Conservation (phyloP, 2,797 vertebrate species). For the Cuniculus paca region DNA sequence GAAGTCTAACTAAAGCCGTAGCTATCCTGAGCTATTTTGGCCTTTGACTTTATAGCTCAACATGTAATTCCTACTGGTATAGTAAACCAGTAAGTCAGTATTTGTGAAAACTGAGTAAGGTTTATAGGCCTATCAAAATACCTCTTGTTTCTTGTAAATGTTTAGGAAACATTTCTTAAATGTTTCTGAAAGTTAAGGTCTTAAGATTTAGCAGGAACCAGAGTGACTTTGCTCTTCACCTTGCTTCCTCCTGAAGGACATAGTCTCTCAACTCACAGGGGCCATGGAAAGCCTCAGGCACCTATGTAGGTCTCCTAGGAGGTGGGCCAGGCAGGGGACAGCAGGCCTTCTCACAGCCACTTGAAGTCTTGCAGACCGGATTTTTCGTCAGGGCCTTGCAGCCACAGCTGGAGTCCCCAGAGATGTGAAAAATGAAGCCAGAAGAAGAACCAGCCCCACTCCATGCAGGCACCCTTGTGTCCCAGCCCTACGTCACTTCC, state of each 20-base stretch:
- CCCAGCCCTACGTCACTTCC: background rate
- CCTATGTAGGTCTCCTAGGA: background rate
- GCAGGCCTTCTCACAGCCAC: background rate
- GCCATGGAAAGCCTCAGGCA: background rate
- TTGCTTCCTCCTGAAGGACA: constrained; percentile 57
- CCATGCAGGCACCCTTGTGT: background rate
- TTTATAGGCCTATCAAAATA: constrained; percentile 92
- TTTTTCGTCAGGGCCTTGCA: background rate
- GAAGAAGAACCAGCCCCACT: background rate
- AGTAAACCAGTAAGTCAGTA: constrained; percentile 91
- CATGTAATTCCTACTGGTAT: constrained; percentile 89
- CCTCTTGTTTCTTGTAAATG: constrained; percentile 89
- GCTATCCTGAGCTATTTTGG: constrained; percentile 91
- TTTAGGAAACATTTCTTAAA: constrained; percentile 90
- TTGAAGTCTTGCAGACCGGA: background rate
- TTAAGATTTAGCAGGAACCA: constrained; percentile 61
- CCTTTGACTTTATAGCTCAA: constrained; percentile 90
- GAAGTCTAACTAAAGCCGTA: constrained; percentile 89
- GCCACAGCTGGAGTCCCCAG: background rate
- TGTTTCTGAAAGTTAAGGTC: constrained; percentile 82
- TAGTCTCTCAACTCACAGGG: background rate
- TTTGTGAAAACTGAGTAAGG: constrained; percentile 89
- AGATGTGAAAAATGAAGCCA: background rate
- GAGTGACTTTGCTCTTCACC: constrained; percentile 69
- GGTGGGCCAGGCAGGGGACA: background rate